Evolutionary conservation across 2,888 invertebrate genomes (phyloP), one percentile per base, ranked within the genome.

Genomic region (Drosophila fungiperda): DNA sequence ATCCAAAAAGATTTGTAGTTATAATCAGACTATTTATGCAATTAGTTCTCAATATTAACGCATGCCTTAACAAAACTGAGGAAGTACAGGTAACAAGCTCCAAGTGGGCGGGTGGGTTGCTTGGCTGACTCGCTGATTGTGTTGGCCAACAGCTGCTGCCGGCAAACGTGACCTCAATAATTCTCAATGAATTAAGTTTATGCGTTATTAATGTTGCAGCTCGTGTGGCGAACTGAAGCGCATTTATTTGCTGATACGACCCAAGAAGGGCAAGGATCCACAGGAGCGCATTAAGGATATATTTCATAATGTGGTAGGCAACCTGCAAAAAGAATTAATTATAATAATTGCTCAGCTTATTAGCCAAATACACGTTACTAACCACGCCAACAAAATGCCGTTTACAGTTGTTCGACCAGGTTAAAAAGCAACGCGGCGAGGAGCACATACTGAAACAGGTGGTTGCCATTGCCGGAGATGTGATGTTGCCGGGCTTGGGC

Each of bases 221-320:
- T 94, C 95, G 87, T 96, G 97, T 85, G 96, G 97, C 0, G 95
- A 96, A 53, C 94, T 99, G 42, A 95, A 94, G 62, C 96, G 95
- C 82, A 96, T 99, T 60, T 97, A 97, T 91, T 93, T 98, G 64
- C 94, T 99, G 55, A 95, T 99, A 57, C 94, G 99, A 54, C 94
- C 96, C 1, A 98, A 98, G 94, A 96, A 97, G 91, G 98, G 97
- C 15, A 97, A 97, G 91, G 95, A 95, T 63, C 96, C 97, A 0
- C 95, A 95, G 78, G 95, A 96, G 84, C 94, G 97, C 66, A 92
- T 97, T 7, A 95, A 96, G 66, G 98, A 98, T 68, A 95, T 99
- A 69, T 95, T 98, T 84, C 95, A 95, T 77, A 96, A 96, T 83
- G 95, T 95, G 90, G 98, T 98, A 93, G 96, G 97, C 94, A 45